Conservation (phyloP, 2,113 vertebrate species). For the Paramormyrops kingsleyae region DNA sequence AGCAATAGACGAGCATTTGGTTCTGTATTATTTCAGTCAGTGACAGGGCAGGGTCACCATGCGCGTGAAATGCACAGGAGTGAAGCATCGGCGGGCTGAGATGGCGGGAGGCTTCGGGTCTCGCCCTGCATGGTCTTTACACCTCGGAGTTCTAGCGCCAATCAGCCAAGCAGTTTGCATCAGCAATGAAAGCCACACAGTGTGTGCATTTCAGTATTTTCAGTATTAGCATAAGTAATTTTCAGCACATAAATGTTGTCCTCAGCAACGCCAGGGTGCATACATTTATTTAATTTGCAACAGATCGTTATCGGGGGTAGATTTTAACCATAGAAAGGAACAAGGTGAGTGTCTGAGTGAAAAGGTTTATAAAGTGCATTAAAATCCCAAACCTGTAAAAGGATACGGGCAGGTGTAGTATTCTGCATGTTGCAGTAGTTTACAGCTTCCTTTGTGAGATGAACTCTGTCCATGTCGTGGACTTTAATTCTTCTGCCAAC, state of each 20-base stretch:
- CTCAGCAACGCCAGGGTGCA: background rate
- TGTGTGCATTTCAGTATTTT: background rate
- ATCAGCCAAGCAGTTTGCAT: background rate
- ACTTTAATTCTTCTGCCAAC: background rate
- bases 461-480: background rate
- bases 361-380: background rate
- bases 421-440: background rate
- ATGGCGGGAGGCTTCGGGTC: background rate
- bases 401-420: background rate
- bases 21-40: background rate
- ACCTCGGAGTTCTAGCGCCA: background rate
- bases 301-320: background rate
- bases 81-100: background rate
- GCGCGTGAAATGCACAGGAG: background rate
- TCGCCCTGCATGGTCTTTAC: background rate
- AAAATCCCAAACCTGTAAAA: background rate
- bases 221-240: background rate
- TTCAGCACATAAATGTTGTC: background rate
- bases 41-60: background rate
- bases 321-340: background rate
- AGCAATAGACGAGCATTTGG: background rate
- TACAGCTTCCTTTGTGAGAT: background rate
- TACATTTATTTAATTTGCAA: background rate
- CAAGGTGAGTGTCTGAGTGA: background rate
- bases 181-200: background rate